Evolutionary conservation across 2,113 vertebrate species (phyloP).

Genomic region (pig (Sus scrofa)): T2T-Sscrofa CM000824.6:214098001-214098500

Average conservation of each 20-base stretch:
- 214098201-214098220: not conserved
- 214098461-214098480: too few species aligned
- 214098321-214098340: constrained; percentile 8
- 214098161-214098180: not conserved
- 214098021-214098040: not conserved
- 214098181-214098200: not conserved
- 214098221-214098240: not conserved
- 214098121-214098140: not conserved
- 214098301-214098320: not conserved
- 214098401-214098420: not conserved
- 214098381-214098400: not conserved
- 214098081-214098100: not conserved
- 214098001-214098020: not conserved
- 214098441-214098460: too few species aligned
- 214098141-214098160: not conserved
- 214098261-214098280: not conserved
- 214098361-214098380: not conserved
- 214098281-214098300: constrained; percentile 10
- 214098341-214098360: constrained; percentile 19
- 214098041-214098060: constrained; percentile 49
- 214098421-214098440: not conserved
- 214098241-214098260: not conserved
- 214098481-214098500: too few species aligned
- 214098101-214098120: not conserved
- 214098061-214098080: not conserved